These are phyloP conservation scores for Drosophila affinis DNA, from an alignment of 2,888 invertebrate genomes.

Conservation along the genomic window DNA sequence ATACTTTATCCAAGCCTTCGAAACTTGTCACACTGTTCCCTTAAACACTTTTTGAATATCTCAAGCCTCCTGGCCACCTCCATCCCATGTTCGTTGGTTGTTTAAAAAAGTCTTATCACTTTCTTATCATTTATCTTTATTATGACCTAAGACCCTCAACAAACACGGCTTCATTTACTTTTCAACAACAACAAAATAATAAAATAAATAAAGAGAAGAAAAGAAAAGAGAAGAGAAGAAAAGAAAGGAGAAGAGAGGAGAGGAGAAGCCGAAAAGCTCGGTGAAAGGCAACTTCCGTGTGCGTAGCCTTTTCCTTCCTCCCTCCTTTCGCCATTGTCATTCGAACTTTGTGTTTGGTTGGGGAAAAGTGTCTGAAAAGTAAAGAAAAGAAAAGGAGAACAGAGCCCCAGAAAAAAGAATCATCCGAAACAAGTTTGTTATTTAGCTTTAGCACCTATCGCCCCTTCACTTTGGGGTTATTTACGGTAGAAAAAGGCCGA, in stretches of 20 bases:
- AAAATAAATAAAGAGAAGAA: constrained; percentile 31
- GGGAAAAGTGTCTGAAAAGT: constrained; percentile 38
- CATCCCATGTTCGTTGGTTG: constrained; percentile 47
- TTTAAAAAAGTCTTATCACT: constrained; percentile 71
- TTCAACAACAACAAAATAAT: constrained; percentile 54
- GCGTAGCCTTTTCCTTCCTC: constrained; percentile 72
- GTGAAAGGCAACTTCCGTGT: constrained; percentile 74
- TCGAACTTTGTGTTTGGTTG: constrained; percentile 59
- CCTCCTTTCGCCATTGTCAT: constrained; percentile 63
- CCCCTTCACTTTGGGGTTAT: constrained; percentile 21
- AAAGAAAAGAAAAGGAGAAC: constrained; percentile 37
- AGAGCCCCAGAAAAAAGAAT: constrained; percentile 46
- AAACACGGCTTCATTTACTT: constrained; percentile 78
- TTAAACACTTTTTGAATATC: constrained; percentile 9
- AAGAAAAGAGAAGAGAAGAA: not conserved
- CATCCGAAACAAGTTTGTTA: constrained; percentile 74
- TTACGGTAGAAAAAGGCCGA: constrained; percentile 24
- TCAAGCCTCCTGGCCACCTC: constrained; percentile 20
- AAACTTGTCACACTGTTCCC: constrained; percentile 32
- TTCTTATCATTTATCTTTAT: constrained; percentile 79
- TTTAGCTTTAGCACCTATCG: constrained; percentile 73
- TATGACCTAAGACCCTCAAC: constrained; percentile 76
- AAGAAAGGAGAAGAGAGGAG: constrained; percentile 3
- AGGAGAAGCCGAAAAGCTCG: constrained; percentile 44
- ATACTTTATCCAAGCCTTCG: not conserved